Conservation (phyloP, 1,140 invertebrate species). For the Eurosta solidaginis region DNA sequence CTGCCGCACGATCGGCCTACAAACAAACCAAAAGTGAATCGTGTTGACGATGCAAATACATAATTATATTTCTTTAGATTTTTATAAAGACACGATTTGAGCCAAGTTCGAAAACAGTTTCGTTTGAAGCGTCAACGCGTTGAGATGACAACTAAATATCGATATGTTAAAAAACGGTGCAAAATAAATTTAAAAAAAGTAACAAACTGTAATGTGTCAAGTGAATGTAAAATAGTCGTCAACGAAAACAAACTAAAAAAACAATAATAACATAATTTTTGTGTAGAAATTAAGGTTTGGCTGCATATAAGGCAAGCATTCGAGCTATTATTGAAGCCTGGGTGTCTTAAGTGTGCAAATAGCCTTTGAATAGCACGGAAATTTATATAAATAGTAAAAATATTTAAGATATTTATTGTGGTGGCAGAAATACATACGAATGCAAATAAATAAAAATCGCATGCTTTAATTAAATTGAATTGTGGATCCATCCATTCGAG, state of each 20-base stretch:
- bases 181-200: not conserved
- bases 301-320: not conserved
- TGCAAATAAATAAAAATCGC: not conserved
- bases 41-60: not conserved
- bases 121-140: constrained; percentile 44
- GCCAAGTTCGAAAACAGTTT: constrained; percentile 52
- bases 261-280: too few species aligned
- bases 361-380: not conserved
- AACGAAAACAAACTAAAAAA: too few species aligned
- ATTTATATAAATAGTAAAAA: not conserved
- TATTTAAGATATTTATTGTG: too few species aligned
- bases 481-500: not conserved
- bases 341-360: not conserved
- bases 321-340: not conserved
- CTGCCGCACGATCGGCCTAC: not conserved
- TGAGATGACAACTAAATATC: constrained; percentile 2
- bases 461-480: constrained; percentile 10
- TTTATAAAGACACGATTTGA: constrained; percentile 54
- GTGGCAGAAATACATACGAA: not conserved
- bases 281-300: not conserved
- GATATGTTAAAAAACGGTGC: not conserved
- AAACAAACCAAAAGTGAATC: not conserved
- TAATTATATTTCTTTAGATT: constrained; percentile 41
- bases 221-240: not conserved
- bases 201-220: not conserved